phyloP scores from a whole-genome alignment of 2,888 invertebrate species.

The Ferrisia virgata region DNA sequence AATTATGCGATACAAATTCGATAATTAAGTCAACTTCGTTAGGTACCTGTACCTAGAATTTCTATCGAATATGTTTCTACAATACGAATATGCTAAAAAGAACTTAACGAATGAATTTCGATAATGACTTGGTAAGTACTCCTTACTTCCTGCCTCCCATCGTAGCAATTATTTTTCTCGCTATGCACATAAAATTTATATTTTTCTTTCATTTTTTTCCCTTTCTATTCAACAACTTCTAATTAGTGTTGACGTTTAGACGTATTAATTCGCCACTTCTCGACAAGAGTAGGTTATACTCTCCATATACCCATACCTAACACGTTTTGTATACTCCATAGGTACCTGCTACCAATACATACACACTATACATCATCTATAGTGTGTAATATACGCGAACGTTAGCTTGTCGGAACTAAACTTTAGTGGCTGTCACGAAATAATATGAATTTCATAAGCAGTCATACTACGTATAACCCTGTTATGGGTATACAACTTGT shows the following conservation, averaged over 20 bases:
- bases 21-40: neutral
- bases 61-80: too few relatives aligned
- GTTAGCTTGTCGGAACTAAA: neutral
- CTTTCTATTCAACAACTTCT: neutral
- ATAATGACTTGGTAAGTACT: neutral
- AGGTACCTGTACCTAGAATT: too few relatives aligned
- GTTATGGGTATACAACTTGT: too few relatives aligned
- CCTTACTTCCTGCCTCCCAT: too few relatives aligned
- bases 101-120: neutral
- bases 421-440: constrained; percentile 26
- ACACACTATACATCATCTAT: too few relatives aligned
- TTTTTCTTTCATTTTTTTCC: neutral
- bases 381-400: neutral
- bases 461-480: neutral
- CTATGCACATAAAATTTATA: too few relatives aligned
- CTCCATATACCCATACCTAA: neutral
- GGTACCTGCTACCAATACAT: too few relatives aligned
- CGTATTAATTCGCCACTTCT: constrained; percentile 34
- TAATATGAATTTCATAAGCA: constrained; percentile 25
- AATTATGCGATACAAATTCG: neutral
- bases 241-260: constrained; percentile 40
- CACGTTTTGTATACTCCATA: neutral
- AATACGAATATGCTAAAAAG: too few relatives aligned
- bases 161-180: too few relatives aligned
- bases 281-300: neutral